A percentile compares a stretch with the other conserved stretches of the same genome.
Conservation (phyloP, 2,797 vertebrate genomes). For the Iguana delicatissima region DNA sequence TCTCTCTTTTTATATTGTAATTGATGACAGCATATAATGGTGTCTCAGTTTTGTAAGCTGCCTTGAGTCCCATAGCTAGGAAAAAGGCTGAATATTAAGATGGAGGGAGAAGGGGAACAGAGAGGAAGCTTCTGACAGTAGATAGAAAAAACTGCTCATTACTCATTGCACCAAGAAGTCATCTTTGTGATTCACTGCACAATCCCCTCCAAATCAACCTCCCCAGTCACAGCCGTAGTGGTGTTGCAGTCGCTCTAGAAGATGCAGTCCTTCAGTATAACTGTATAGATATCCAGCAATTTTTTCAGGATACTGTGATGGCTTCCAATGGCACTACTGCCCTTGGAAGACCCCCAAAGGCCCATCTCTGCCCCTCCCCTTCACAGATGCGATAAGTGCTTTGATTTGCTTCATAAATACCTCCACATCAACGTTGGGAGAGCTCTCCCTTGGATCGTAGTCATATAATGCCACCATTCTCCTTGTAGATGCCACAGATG, state of each 20-base stretch:
- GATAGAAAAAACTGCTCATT: no score
- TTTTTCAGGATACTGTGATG: background rate
- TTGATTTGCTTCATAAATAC: slow-evolving; percentile 73
- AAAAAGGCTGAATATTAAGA: no score
- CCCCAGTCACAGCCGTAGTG: background rate
- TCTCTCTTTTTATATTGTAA: no score
- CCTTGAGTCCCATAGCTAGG: no score
- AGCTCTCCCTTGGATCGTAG: slow-evolving; percentile 96
- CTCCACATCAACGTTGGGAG: slow-evolving; percentile 98
- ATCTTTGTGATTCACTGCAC: no score
- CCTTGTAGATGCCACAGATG: slow-evolving; percentile 81
- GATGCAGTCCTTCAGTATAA: background rate
- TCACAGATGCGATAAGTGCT: background rate
- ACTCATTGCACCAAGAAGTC: no score
- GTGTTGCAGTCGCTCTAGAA: background rate
- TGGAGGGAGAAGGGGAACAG: no score
- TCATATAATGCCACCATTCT: slow-evolving; percentile 98
- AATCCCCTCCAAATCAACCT: background rate
- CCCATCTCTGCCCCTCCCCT: background rate
- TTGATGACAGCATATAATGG: no score
- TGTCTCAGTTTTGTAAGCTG: no score
- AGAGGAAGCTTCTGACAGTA: no score
- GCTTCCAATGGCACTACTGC: background rate
- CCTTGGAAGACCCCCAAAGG: no score
- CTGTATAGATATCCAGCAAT: background rate